Evolutionary conservation across 2,113 vertebrate species (phyloP).

Genomic region (Conger conger): DNA sequence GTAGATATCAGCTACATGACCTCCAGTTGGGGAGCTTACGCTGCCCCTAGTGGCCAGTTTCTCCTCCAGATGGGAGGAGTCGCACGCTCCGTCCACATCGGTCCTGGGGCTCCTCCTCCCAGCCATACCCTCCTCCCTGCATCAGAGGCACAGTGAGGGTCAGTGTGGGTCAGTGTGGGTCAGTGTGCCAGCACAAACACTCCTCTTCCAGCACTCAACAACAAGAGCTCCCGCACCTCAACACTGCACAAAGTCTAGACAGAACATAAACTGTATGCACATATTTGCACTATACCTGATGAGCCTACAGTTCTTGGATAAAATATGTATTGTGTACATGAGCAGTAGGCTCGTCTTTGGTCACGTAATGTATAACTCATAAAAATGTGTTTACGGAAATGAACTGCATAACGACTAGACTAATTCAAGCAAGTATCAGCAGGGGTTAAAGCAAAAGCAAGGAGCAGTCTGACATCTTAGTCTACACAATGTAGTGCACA

Average conservation of each 20-base stretch:
- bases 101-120: slow-evolving; percentile 91
- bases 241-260: no score
- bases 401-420: neutral
- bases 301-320: no score
- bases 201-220: neutral
- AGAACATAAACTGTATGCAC: no score
- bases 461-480: no score
- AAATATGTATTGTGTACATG: no score
- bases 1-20: slow-evolving; percentile 96
- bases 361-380: neutral
- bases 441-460: neutral
- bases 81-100: slow-evolving; percentile 80
- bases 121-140: slow-evolving; percentile 78
- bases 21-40: slow-evolving; percentile 87
- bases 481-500: no score
- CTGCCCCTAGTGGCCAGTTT: slow-evolving; percentile 87
- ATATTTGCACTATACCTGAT: no score
- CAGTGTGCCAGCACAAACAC: neutral
- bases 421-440: neutral
- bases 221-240: neutral
- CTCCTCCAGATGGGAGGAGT: slow-evolving; percentile 78
- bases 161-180: neutral
- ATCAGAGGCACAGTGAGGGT: slow-evolving; percentile 40
- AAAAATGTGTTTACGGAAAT: no score
- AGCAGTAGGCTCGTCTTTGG: no score